Evolutionary conservation across 2,888 invertebrate genomes (phyloP).

Genomic region (Notodonta ziczac): DNA sequence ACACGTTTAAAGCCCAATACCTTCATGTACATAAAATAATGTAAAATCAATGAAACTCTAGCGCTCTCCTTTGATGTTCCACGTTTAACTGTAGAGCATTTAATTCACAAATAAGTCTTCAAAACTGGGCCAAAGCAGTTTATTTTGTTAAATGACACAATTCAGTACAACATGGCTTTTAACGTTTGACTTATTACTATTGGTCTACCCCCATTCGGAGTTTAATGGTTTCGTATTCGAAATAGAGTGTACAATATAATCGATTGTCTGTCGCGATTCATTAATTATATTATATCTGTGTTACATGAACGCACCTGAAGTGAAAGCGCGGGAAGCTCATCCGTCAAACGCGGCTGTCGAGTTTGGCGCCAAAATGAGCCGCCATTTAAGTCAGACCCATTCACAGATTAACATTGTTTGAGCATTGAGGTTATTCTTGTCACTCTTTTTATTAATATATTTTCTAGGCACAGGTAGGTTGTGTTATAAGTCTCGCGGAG

Average conservation of each 20-base stretch:
- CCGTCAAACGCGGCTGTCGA: constrained; percentile 66
- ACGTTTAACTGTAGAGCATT: constrained; percentile 39
- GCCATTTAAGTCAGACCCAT: constrained; percentile 57
- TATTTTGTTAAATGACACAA: constrained; percentile 67
- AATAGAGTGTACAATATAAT: constrained; percentile 32
- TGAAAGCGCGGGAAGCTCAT: constrained; percentile 75
- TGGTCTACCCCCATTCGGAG: constrained; percentile 13
- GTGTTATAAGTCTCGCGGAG: constrained; percentile 12
- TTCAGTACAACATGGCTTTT: constrained; percentile 47
- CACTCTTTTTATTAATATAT: constrained; percentile 33
- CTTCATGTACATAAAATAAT: constrained; percentile 35
- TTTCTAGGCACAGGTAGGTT: constrained; percentile 1
- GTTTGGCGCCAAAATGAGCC: constrained; percentile 69
- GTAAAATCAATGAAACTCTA: constrained; percentile 47
- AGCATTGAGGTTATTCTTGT: constrained; percentile 37
- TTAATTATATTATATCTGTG: constrained; percentile 61
- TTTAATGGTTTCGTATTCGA: constrained; percentile 2
- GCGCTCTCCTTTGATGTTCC: constrained; percentile 59
- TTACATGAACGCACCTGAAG: constrained; percentile 79
- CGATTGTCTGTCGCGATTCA: constrained; percentile 46
- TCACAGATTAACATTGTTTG: constrained; percentile 64
- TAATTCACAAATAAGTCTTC: constrained; percentile 60
- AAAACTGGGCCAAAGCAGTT: constrained; percentile 64
- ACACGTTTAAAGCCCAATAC: constrained; percentile 21
- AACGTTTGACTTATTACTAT: constrained; percentile 45